Evolutionary conservation across 2,797 vertebrate genomes (phyloP), one percentile per base, ranked within the genome.

Genomic region (Oceanodroma leucorhoa): DNA sequence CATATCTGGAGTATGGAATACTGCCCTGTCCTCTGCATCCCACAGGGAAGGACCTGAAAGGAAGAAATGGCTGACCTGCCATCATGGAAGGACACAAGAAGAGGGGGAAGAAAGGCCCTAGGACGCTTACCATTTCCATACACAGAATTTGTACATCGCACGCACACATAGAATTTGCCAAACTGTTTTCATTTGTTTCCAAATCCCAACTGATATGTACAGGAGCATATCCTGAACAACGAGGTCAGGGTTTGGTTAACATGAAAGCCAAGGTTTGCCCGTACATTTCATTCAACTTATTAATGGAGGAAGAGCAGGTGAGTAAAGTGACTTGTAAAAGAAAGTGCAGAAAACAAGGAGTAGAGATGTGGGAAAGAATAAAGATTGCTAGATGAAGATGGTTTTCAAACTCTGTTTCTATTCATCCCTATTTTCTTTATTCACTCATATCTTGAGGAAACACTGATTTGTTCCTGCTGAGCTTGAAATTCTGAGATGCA

Each of bases 61-160:
- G 34, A 80, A 73, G 29, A 20, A 53, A 61, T 6, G 18, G 18
- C 20, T 64, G 18, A 7, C 9, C 30, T 58, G 30, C 23, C 12
- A 18, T 77, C 12, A 27, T 20, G n/a, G 43, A 77, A 86, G 5
- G 9, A 21, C 14, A 36, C 3, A 48, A 22, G 20, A 51, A 41
- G 27, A 62, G 2, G 3, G 3, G 24, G 3, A 0, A 1, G 17
- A 60, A 65, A 40, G 5, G 4, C 24, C 10, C 4, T 8, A 27
- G 21, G 5, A 43, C 6, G 1, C 78, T 71, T 65, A 57, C 11
- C 1, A 20, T 72, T 92, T 87, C 32, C 14, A 53, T 19, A 34
- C 11, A 32, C 5, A 38, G 45, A 66, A 36, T 87, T 57, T 69
- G 7, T 67, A 24, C 11, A 40, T 27, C 0, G 0, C 19, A 64